Conservation (phyloP, 2,797 vertebrate species). For the Pristis pectinata region DNA sequence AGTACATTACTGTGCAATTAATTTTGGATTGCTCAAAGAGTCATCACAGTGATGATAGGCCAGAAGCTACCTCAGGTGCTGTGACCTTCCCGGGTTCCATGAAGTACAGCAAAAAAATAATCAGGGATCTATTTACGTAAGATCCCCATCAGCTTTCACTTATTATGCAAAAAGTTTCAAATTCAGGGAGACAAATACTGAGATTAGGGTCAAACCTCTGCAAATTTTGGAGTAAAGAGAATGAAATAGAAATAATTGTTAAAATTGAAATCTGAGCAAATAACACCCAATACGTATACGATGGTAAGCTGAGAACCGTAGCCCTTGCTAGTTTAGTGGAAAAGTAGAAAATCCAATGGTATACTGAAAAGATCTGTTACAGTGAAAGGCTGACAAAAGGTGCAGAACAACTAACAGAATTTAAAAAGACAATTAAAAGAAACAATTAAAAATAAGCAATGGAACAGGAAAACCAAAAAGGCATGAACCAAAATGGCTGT, state of each 20-base stretch:
- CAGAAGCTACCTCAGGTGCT: not conserved
- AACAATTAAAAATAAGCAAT: not conserved
- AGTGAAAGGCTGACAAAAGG: not conserved
- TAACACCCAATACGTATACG: not conserved
- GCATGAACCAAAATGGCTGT: too few relatives aligned
- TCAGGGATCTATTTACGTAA: not conserved
- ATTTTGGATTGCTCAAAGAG: not conserved
- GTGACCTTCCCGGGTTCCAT: not conserved
- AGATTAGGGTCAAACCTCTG: not conserved
- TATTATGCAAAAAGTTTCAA: not conserved
- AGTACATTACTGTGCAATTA: not conserved
- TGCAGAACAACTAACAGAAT: not conserved
- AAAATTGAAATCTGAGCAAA: not conserved
- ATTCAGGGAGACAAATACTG: not conserved
- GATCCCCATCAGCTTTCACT: not conserved
- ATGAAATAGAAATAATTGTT: not conserved
- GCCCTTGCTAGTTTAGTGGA: not conserved
- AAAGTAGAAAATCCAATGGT: not conserved
- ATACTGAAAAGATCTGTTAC: not conserved
- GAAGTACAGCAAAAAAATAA: not conserved
- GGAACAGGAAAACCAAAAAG: not conserved
- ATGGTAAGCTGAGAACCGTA: not conserved
- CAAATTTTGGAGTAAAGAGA: not conserved
- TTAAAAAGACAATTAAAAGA: not conserved
- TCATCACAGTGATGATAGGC: not conserved